Evolutionary conservation across 2,888 invertebrate species (phyloP), one percentile per base, ranked within the genome.

Genomic region (Patella depressa): DNA sequence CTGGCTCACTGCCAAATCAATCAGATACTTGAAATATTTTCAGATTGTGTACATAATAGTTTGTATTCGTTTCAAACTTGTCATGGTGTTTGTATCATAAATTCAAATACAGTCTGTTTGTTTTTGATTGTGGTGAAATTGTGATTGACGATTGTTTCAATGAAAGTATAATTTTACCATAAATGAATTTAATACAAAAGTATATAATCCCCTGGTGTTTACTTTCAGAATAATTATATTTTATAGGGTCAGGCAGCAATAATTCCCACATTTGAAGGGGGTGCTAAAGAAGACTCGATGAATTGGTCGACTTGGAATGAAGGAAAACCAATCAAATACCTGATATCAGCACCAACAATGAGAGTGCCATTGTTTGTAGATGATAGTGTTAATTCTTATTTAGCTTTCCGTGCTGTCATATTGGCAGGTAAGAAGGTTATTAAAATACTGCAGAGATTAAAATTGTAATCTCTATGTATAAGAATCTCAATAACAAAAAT

Each of bases 281-380:
- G 73, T 45, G 54, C 75, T 34, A 72, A 79, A 71, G 77, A 83
- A 53, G 71, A 70, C 34, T 75, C 76, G 14, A 82, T 83, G 77
- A 83, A 86, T 73, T 80, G 79, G 80, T 80, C 83, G 29, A 71
- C 74, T 15, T 86, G 71, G 72, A 88, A 87, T 79, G 86, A 85
- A 55, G 88, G 87, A 34, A 75, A 84, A 76, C 85, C 86, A 73
- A 89, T 89, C 75, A 87, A 86, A 75, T 89, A 82, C 72, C 83
- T 89, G 15, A 85, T 89, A 34, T 89, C 88, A 11, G 87, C 86
- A 11, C 88, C 89, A 9, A 89, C 88, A 9, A 89, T 89, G 89
- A 81, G 89, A 74, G 85, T 87, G 7, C 89, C 89, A 2, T 15
- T 80, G 57, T 82, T 83, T 77, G 88, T 89, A 4, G 34, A 76